Percentiles rank a stretch among this genome's conserved stretches.
phyloP scores from a whole-genome alignment of 1,140 invertebrate species.

The Diabrotica undecimpunctata region DNA sequence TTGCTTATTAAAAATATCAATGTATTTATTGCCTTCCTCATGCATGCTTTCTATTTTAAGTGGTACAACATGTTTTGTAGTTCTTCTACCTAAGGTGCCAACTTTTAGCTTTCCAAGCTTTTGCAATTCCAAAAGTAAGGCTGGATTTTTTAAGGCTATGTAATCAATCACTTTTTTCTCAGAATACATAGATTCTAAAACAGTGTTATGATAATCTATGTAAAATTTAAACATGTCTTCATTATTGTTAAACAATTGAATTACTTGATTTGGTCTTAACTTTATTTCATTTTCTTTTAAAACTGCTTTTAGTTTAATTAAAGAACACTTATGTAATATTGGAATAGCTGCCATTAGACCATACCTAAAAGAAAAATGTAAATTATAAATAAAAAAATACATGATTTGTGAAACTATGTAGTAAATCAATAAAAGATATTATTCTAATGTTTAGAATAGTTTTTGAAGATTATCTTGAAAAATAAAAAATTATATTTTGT shows the following conservation, averaged over 20 bases:
- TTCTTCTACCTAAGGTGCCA: conserved; percentile 10
- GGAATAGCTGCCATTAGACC: conserved; percentile 15
- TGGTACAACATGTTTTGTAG: conserved; percentile 13
- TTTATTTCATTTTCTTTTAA: conserved; percentile 8
- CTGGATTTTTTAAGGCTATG: conserved; percentile 15
- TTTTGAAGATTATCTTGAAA: too few relatives aligned
- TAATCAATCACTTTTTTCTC: conserved; percentile 18
- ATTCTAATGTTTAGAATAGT: too few relatives aligned
- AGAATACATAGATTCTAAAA: background rate
- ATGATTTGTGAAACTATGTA: too few relatives aligned
- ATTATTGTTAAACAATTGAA: conserved; percentile 20
- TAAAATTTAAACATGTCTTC: conserved; percentile 14
- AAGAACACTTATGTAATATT: conserved; percentile 18
- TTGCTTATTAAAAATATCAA: conserved; percentile 1
- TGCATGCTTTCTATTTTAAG: conserved; percentile 12
- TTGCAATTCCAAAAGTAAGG: conserved; percentile 10
- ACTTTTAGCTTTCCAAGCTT: conserved; percentile 6
- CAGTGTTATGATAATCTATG: conserved; percentile 6
- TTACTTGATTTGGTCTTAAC: conserved; percentile 13
- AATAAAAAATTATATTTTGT: too few relatives aligned
- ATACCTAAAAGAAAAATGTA: conserved; percentile 6
- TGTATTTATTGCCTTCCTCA: background rate
- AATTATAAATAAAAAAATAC: background rate
- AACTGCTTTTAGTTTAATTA: conserved; percentile 15
- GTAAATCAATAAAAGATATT: too few relatives aligned